Evolutionary conservation across 37 sponge, comb jelly and placozoan species (phyloP).

Genomic region (Ianthella basta): DNA sequence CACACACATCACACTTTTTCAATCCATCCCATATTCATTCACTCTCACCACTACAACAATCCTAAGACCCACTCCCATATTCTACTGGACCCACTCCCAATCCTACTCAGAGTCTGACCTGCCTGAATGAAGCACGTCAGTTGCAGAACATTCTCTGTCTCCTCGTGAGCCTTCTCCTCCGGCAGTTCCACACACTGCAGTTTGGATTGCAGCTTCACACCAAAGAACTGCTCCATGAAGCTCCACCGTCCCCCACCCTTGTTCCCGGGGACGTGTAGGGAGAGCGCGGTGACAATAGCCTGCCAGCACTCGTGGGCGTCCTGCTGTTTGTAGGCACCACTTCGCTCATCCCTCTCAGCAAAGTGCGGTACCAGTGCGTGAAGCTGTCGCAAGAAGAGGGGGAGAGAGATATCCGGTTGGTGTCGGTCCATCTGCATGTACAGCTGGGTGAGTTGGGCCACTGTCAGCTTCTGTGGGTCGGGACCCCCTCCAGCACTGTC

Average conservation of each 20-base stretch:
- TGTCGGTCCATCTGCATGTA: conserved; percentile 58
- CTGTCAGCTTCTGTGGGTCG: conserved; percentile 12
- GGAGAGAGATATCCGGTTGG: conserved; percentile 30
- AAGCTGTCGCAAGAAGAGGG: conserved; percentile 66
- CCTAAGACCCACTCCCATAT: not conserved
- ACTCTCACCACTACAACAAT: not conserved
- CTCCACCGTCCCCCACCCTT: conserved; percentile 24
- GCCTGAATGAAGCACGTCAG: conserved; percentile 88
- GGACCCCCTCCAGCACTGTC: no score
- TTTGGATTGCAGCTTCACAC: conserved; percentile 13
- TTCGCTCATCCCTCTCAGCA: conserved; percentile 81
- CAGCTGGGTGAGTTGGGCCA: conserved; percentile 45
- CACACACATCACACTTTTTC: not conserved
- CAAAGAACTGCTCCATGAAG: conserved; percentile 83
- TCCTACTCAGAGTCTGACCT: conserved; percentile 14
- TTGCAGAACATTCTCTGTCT: conserved; percentile 75
- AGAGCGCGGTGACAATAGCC: conserved; percentile 52
- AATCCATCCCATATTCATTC: not conserved
- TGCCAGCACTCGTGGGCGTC: conserved; percentile 99
- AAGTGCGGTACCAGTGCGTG: conserved; percentile 88
- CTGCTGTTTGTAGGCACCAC: conserved; percentile 85
- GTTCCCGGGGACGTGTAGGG: conserved; percentile 34
- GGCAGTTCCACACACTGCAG: conserved; percentile 81
- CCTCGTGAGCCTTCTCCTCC: conserved; percentile 70
- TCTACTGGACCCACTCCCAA: not conserved